Conservation (phyloP, 2,797 vertebrate species). For the Molossus molossus region DNA sequence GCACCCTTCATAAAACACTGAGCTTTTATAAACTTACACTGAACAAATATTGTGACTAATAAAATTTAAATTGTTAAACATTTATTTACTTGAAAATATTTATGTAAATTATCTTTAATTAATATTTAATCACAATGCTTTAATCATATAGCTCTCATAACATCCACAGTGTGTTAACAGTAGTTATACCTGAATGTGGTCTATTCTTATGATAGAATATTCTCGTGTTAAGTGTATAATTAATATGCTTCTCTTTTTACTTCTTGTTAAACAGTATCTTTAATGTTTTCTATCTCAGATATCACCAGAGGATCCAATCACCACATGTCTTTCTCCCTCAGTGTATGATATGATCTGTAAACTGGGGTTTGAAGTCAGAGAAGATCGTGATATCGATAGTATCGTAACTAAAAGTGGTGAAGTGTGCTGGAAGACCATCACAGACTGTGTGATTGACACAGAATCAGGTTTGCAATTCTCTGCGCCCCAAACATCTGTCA, state of each 20-base stretch:
- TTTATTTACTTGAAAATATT: conserved; percentile 39
- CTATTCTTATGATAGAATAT: neutral
- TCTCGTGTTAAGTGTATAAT: neutral
- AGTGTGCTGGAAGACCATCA: conserved; percentile 87
- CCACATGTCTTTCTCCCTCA: conserved; percentile 90
- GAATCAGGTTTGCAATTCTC: conserved; percentile 87
- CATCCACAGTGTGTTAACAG: neutral
- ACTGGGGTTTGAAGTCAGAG: conserved; percentile 88
- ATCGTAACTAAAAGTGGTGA: conserved; percentile 85
- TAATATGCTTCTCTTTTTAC: neutral
- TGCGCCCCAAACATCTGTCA: neutral
- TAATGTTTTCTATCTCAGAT: conserved; percentile 84
- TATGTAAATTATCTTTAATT: neutral
- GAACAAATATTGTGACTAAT: neutral
- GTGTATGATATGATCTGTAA: conserved; percentile 89
- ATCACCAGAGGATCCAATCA: neutral
- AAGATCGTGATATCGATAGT: conserved; percentile 72
- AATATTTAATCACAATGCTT: neutral
- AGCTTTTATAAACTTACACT: neutral
- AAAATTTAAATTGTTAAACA: neutral
- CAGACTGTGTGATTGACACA: conserved; percentile 81
- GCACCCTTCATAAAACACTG: neutral
- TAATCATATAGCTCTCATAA: neutral
- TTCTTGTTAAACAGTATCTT: neutral
- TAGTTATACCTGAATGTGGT: neutral